Base-by-base conservation (phyloP, 2,113 vertebrate species). In the Choloepus hoffmanni region DNA sequence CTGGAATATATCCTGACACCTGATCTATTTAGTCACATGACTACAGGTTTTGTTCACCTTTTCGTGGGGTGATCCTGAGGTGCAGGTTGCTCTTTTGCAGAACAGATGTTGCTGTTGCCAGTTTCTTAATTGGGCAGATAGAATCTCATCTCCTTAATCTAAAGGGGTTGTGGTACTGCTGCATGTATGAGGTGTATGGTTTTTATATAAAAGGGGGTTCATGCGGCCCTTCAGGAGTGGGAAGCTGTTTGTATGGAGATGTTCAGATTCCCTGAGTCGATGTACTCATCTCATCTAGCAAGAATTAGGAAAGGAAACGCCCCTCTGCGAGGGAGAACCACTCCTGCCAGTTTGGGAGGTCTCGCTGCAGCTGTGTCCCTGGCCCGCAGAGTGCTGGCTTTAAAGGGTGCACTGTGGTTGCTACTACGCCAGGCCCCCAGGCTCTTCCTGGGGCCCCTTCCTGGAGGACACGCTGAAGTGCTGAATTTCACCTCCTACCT, bases 261-360 rank as follows among this genome's bases (percentile, higher is more conserved):
- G 0, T 7, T 88, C 2, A 0, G n/a, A 5, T 33, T 12, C 65
- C 7, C 0, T 23, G 4, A 68, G 19, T 26, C 1, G 1, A 73
- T 7, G 36, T 84, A 28, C 36, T 74, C 1, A 26, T 50, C 58
- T 76, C 26, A 63, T 70, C n/a, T 21, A 23, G 58, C n/a, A 24
- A 48, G 84, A 65, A 45, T 28, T 53, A 48, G 26, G 58, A 67
- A 63, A 92, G 68, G 40, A 60, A 53, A 13, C 40, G 9, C 10
- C 23, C 2, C 36, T n/a, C 18, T 70, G 7, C n/a, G 7, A 21
- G 40, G 40, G 36, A 60, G n/a, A 76, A 30, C 55, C 30, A 11
- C 1, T 33, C 2, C 55, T 81, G 19, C 28, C 68, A 13, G n/a
- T 84, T 8, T 16, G 5, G 40, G 53, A 26, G 36, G 68, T 36